These are phyloP conservation scores for Danio aesculapii DNA, from an alignment of 2,797 vertebrate species.

Conservation along the genomic window DNA sequence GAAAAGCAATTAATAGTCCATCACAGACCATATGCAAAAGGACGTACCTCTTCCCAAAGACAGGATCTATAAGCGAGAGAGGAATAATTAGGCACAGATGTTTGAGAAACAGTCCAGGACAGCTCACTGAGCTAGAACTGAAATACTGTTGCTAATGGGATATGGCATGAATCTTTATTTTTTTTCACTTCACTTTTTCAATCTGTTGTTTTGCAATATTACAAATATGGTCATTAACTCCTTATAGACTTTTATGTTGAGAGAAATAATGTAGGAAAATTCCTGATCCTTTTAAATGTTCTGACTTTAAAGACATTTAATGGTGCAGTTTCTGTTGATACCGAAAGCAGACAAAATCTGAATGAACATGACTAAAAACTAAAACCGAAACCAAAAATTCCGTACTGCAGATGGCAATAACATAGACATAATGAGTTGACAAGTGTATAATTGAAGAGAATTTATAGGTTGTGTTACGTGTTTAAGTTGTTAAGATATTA, in stretches of 20 bases:
- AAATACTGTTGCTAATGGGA: constrained; percentile 78
- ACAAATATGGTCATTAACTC: constrained; percentile 6
- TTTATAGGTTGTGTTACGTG: no score
- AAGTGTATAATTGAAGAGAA: no score
- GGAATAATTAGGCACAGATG: constrained; percentile 84
- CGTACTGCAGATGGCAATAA: no score
- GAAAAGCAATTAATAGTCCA: constrained; percentile 78
- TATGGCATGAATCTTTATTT: constrained; percentile 70
- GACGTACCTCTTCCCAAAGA: constrained; percentile 67
- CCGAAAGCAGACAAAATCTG: no score
- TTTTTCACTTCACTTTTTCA: constrained; percentile 63
- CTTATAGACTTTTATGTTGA: background rate
- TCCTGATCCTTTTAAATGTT: background rate
- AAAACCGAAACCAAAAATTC: no score
- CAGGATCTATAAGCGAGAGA: constrained; percentile 77
- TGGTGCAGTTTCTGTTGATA: background rate
- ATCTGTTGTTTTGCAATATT: constrained; percentile 55
- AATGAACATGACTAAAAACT: no score
- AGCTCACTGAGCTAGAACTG: constrained; percentile 82
- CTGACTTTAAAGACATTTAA: background rate
- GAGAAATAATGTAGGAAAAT: background rate
- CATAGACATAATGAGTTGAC: no score
- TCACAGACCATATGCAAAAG: constrained; percentile 80
- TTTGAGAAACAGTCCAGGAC: constrained; percentile 76
- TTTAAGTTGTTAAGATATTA: no score